Evolutionary conservation across 2,797 vertebrate genomes (phyloP).

Genomic region (Premnoplex brunnescens): DNA sequence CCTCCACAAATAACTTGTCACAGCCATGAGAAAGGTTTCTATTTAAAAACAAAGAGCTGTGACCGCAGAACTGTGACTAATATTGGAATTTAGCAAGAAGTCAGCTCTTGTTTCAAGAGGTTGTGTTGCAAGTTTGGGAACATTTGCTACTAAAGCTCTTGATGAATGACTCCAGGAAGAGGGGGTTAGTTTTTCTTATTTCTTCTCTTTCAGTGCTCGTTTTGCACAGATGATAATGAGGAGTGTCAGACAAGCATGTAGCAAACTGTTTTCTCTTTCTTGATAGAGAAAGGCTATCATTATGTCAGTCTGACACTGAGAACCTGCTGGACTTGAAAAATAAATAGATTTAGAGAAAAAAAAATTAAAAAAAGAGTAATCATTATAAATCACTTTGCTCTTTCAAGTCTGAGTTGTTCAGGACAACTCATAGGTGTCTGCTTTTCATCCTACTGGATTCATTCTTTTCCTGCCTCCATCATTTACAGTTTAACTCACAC

Average conservation of each 20-base stretch:
- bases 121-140: slow-evolving; percentile 86
- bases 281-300: slow-evolving; percentile 54
- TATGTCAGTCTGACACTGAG: slow-evolving; percentile 15
- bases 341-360: not conserved
- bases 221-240: slow-evolving; percentile 85
- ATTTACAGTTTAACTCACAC: not conserved
- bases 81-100: slow-evolving; percentile 99
- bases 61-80: slow-evolving; percentile 92
- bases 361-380: not conserved
- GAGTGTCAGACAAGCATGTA: slow-evolving; percentile 85
- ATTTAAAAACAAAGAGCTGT: slow-evolving; percentile 68
- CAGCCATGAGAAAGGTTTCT: slow-evolving; percentile 71
- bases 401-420: not conserved
- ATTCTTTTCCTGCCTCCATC: not conserved
- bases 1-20: slow-evolving; percentile 66
- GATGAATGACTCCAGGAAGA: slow-evolving; percentile 87
- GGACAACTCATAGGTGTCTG: not conserved
- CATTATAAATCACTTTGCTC: not conserved
- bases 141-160: slow-evolving; percentile 85
- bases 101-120: slow-evolving; percentile 94
- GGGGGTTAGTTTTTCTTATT: slow-evolving; percentile 68
- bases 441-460: not conserved
- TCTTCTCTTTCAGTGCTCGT: slow-evolving; percentile 82
- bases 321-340: slow-evolving; percentile 1
- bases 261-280: slow-evolving; percentile 75